These are phyloP conservation scores for Semnornis frantzii DNA, from an alignment of 2,113 vertebrate genomes.

Conservation along the genomic window DNA sequence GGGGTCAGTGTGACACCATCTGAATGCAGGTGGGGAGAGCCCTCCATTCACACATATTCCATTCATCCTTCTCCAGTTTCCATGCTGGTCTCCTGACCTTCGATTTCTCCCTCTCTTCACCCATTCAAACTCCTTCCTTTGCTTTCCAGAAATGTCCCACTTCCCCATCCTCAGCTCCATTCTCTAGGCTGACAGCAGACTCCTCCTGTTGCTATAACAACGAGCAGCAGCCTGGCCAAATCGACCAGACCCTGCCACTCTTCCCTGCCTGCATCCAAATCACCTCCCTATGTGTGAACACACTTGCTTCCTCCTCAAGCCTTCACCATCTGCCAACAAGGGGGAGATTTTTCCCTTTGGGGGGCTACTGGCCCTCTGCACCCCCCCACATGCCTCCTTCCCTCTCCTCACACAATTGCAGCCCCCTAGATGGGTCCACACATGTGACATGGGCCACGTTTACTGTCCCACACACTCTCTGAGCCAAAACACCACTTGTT, in stretches of 20 bases:
- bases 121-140: background rate
- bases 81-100: background rate
- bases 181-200: background rate
- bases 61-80: background rate
- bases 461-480: background rate
- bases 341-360: background rate
- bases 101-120: background rate
- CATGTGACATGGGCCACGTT: rapidly evolving
- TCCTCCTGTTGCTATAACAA: conserved; percentile 58
- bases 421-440: no score
- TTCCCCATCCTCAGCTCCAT: background rate
- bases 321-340: conserved; percentile 4
- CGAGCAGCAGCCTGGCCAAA: conserved; percentile 31
- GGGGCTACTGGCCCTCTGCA: background rate
- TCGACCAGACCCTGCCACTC: background rate
- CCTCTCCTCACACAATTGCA: rapidly evolving
- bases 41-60: background rate
- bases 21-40: background rate
- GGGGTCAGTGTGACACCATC: rapidly evolving
- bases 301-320: background rate
- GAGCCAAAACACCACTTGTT: background rate
- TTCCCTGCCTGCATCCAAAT: conserved; percentile 14
- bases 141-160: background rate
- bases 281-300: background rate
- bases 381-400: background rate